These are phyloP conservation scores for Budorcas taxicolor DNA, from an alignment of 2,113 vertebrate species.

Conservation along the genomic window DNA sequence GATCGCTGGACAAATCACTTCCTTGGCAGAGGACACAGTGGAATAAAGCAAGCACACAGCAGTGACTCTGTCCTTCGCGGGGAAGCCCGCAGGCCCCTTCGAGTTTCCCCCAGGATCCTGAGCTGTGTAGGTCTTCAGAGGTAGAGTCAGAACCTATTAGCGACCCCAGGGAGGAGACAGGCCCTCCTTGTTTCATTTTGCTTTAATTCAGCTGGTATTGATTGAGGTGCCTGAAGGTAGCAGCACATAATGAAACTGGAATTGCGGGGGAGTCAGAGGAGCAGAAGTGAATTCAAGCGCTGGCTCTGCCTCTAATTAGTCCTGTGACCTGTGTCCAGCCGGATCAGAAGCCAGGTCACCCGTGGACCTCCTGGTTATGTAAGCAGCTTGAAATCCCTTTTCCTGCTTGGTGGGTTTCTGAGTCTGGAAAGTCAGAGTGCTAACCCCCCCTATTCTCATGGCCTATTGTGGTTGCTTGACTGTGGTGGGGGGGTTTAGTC, in stretches of 20 bases:
- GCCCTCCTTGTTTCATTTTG: not conserved
- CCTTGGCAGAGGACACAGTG: not conserved
- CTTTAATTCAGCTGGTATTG: not conserved
- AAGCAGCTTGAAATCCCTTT: not conserved
- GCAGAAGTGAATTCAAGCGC: not conserved
- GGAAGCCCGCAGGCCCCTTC: not conserved
- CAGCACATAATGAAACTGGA: not conserved
- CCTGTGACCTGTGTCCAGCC: not conserved
- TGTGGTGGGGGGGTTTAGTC: not conserved
- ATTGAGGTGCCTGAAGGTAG: not conserved
- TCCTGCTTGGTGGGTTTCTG: not conserved
- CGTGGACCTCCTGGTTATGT: not conserved
- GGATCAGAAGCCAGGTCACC: not conserved
- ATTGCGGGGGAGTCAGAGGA: not conserved
- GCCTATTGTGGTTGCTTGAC: not conserved
- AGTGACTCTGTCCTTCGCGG: fast-evolving
- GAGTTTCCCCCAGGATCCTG: not conserved
- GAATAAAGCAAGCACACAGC: not conserved
- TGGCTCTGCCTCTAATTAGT: not conserved
- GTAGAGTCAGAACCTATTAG: not conserved
- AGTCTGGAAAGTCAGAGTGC: not conserved
- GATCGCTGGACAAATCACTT: not conserved
- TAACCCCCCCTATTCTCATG: not conserved
- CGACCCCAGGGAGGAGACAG: not conserved
- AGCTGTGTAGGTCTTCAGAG: not conserved